Conservation (phyloP, 2,888 invertebrate genomes). For the Drosophila borborema region DNA sequence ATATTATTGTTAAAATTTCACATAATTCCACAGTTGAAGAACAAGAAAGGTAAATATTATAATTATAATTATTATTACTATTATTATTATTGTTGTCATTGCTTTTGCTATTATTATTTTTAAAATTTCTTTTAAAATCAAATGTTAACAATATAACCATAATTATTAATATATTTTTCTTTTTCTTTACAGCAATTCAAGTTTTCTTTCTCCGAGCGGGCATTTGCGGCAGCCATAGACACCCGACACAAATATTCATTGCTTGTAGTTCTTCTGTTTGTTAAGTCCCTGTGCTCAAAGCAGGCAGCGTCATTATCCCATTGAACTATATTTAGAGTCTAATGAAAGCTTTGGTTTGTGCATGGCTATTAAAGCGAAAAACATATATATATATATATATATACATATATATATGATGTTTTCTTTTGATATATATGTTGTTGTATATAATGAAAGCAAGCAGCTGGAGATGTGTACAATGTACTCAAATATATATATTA, state of each 20-base stretch:
- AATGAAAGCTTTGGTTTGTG: constrained; percentile 52
- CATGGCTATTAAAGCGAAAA: constrained; percentile 1
- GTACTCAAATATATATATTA: not conserved
- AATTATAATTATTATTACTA: no score
- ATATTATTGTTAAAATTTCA: no score
- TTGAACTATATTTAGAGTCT: constrained; percentile 49
- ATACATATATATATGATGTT: constrained; percentile 51
- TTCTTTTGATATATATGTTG: not conserved
- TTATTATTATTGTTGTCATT: no score
- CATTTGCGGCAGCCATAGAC: not conserved
- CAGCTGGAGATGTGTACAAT: not conserved
- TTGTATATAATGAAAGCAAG: not conserved
- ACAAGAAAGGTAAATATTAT: no score
- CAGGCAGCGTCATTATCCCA: constrained; percentile 22
- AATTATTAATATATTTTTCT: not conserved
- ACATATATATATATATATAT: constrained; percentile 9
- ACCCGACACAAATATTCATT: not conserved
- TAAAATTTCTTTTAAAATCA: no score
- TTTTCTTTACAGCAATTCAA: not conserved
- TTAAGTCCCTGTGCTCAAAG: not conserved
- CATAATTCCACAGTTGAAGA: no score
- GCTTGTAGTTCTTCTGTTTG: not conserved
- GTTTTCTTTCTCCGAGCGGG: not conserved
- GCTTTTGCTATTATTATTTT: no score
- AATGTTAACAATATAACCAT: not conserved